phyloP scores from a whole-genome alignment of 2,888 invertebrate species.

The Sympetrum striolatum region DNA sequence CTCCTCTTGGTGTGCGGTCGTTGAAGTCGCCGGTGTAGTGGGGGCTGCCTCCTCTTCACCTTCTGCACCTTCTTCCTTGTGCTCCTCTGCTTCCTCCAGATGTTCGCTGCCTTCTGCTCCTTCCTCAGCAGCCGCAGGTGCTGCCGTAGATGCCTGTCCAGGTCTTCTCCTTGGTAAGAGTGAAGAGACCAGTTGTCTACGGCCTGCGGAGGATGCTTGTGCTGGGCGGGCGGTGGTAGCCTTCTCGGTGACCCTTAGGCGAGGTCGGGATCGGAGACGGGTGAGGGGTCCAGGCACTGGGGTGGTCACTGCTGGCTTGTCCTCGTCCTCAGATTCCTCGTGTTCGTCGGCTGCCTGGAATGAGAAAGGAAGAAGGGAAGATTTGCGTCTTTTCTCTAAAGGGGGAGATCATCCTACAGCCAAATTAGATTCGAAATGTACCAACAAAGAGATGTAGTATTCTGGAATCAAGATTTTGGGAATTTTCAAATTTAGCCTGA shows the following conservation, averaged over 20 bases:
- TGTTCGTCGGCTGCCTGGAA: slow-evolving; percentile 31
- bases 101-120: slow-evolving; percentile 55
- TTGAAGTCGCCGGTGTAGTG: slow-evolving; percentile 55
- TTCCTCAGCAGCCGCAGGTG: slow-evolving; percentile 52
- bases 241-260: slow-evolving; percentile 59
- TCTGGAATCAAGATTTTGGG: too few relatives aligned
- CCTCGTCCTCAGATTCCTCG: slow-evolving; percentile 35
- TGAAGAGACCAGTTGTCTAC: slow-evolving; percentile 35
- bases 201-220: slow-evolving; percentile 51
- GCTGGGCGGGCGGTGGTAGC: slow-evolving; percentile 54
- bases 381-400: not conserved
- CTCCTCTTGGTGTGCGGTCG: slow-evolving; percentile 56
- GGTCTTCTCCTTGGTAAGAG: slow-evolving; percentile 52
- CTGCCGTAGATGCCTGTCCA: slow-evolving; percentile 9
- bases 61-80: slow-evolving; percentile 52
- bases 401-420: too few relatives aligned
- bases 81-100: slow-evolving; percentile 49
- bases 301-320: slow-evolving; percentile 47
- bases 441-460: too few relatives aligned
- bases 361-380: not conserved
- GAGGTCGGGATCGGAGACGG: slow-evolving; percentile 59
- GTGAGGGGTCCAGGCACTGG: slow-evolving; percentile 57
- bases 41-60: slow-evolving; percentile 49
- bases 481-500: too few relatives aligned
- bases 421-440: too few relatives aligned